Percentiles rank a stretch among this genome's conserved stretches.
Evolutionary conservation across 2,113 vertebrate genomes (phyloP).

Genomic region (Andinoacara biseriatus): DNA sequence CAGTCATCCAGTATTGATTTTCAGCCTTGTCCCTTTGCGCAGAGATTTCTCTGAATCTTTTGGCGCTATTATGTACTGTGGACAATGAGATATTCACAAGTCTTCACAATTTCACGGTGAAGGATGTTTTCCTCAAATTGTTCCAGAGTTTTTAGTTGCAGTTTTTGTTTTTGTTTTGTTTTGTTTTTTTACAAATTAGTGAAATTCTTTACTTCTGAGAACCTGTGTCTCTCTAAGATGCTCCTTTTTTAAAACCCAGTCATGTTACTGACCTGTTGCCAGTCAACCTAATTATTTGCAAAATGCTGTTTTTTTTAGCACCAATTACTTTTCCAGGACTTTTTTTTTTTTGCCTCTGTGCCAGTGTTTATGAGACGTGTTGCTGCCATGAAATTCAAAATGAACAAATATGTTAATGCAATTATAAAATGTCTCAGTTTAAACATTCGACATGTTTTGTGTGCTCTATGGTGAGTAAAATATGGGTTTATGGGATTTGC

Average conservation of each 20-base stretch:
- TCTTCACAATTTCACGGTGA: not conserved
- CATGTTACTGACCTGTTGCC: not conserved
- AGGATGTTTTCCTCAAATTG: too few relatives aligned
- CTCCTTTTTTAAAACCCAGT: not conserved
- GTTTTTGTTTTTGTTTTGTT: too few relatives aligned
- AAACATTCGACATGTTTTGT: not conserved
- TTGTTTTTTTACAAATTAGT: not conserved
- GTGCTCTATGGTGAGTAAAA: not conserved
- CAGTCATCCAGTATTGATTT: not conserved
- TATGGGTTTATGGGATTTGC: not conserved
- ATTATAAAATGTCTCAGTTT: not conserved
- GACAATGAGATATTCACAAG: not conserved
- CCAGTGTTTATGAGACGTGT: not conserved
- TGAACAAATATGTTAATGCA: not conserved
- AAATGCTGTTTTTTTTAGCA: not conserved
- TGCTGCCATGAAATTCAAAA: not conserved
- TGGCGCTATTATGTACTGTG: not conserved
- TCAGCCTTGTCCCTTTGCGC: not conserved
- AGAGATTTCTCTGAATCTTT: not conserved
- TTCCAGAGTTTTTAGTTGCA: too few relatives aligned
- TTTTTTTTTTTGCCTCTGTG: not conserved
- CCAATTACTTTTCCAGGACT: fast-evolving
- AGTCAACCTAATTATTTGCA: not conserved
- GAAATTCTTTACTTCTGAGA: not conserved
- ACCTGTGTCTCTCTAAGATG: not conserved